Evolutionary conservation across 35 echinoderm and acorn worm species (phyloP).

Genomic region (Holothuria glaberrima): DNA sequence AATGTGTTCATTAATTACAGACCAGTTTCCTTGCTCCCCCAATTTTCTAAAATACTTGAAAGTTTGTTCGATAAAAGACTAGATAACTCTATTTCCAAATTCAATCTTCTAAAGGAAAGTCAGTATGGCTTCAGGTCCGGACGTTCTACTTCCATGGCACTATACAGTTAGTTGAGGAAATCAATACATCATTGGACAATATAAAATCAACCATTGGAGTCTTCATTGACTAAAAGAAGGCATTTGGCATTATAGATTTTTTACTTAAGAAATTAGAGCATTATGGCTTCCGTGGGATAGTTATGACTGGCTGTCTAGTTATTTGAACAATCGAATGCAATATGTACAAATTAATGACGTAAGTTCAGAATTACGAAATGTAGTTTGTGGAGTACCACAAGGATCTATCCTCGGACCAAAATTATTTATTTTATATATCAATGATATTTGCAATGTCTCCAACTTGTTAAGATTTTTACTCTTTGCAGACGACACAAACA

Average conservation of each 20-base stretch:
- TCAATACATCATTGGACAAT: constrained; percentile 17
- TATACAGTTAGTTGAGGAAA: constrained; percentile 25
- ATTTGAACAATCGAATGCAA: constrained; percentile 25
- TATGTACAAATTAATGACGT: constrained; percentile 31
- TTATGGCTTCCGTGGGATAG: constrained; percentile 9
- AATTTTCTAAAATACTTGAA: constrained; percentile 47
- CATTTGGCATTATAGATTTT: background rate
- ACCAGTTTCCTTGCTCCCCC: constrained; percentile 18
- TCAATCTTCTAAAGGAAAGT: too few species aligned
- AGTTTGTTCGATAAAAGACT: constrained; percentile 41
- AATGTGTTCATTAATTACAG: constrained; percentile 31
- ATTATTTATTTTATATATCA: constrained; percentile 30
- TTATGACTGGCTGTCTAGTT: constrained; percentile 25
- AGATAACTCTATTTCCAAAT: background rate
- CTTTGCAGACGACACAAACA: constrained; percentile 31
- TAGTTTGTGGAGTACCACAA: constrained; percentile 47
- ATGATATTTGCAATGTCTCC: constrained; percentile 51
- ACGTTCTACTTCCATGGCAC: constrained; percentile 1
- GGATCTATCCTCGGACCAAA: constrained; percentile 16
- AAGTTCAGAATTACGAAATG: background rate
- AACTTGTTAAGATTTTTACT: constrained; percentile 34
- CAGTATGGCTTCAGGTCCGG: constrained; percentile 25
- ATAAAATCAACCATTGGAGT: constrained; percentile 22
- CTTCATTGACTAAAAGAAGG: background rate
- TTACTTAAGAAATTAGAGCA: constrained; percentile 34